Evolutionary conservation across 2,113 vertebrate species (phyloP), one percentile per base, ranked within the genome.

Genomic region (Misgurnus mizolepis): DNA sequence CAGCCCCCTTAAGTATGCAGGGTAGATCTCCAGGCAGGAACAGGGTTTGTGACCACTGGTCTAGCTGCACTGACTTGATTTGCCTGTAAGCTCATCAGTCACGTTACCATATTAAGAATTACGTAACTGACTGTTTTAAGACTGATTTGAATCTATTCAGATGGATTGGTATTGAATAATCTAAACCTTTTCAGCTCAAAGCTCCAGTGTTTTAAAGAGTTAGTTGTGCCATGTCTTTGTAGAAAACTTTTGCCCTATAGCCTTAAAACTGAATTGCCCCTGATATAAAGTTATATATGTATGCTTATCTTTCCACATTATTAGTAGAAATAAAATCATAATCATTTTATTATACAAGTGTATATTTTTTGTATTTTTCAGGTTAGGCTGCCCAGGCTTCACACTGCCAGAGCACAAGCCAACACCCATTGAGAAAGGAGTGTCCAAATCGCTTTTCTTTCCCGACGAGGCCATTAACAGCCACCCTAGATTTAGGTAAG

Each of bases 381-480:
- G 98, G 90, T 93, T 98, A 89, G 98, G 98, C 72, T 99, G 97
- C 84, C 94, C 94, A 69, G 96, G 96, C 67, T 99, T 99, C 87
- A 99, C 97, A 0, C 81, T 94, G 83, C 98, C 97, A 0, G 95
- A 96, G 76, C 87, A 78, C 85, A 91, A 83, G n/a, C 97, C 97
- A 22, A 97, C 89, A 0, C 95, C 96, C 0, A 90, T 96, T 15
- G 96, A 99, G 88, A 92, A 87, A 82, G 95, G 96, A 80, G 96
- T 91, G 71, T 98, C 96, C 14, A 98, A 95, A 87, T 99, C 98
- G 0, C 93, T 99, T 45, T 99, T 99, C 88, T 98, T 98, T 87
- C 97, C 96, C 4, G 97, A 99, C 72, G 95, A 98, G 93, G 97
- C 96, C 55, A 99, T 99, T 87, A 96, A 96, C 90, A 93, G 91